Evolutionary conservation across 2,113 vertebrate genomes (phyloP).

Genomic region (Ciconia stormi): DNA sequence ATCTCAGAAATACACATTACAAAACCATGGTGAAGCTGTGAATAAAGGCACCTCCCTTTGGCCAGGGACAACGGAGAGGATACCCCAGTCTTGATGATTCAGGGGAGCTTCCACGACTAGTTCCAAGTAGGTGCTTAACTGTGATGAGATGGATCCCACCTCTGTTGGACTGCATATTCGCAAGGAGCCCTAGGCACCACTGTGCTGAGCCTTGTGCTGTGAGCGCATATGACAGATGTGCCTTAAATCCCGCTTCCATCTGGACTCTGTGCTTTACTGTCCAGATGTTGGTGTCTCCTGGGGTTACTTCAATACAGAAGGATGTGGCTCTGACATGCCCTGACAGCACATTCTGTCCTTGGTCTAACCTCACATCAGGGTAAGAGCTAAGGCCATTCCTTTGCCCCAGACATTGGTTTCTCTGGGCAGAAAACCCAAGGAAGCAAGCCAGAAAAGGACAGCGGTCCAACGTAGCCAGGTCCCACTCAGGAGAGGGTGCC

Average conservation of each 20-base stretch:
- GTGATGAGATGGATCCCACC: neutral
- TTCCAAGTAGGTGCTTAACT: neutral
- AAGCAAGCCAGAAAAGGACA: neutral
- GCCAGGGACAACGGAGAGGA: neutral
- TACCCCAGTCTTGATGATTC: neutral
- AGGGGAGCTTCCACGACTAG: neutral
- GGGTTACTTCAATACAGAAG: neutral
- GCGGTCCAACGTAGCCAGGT: fast-evolving
- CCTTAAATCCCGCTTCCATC: neutral
- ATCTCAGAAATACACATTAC: neutral
- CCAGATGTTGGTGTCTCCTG: neutral
- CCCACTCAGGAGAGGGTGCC: neutral
- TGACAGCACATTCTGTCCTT: neutral
- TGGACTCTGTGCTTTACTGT: neutral
- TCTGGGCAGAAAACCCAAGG: neutral
- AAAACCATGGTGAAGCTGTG: neutral
- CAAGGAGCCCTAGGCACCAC: neutral
- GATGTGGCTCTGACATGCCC: neutral
- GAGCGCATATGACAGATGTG: neutral
- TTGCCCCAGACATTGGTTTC: fast-evolving
- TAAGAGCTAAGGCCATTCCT: neutral
- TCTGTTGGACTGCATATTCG: neutral
- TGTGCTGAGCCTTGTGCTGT: neutral
- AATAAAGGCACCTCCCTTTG: neutral
- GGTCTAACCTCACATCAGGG: neutral